Base-by-base conservation (phyloP, 2,113 vertebrate species). In the Chauna torquata region DNA sequence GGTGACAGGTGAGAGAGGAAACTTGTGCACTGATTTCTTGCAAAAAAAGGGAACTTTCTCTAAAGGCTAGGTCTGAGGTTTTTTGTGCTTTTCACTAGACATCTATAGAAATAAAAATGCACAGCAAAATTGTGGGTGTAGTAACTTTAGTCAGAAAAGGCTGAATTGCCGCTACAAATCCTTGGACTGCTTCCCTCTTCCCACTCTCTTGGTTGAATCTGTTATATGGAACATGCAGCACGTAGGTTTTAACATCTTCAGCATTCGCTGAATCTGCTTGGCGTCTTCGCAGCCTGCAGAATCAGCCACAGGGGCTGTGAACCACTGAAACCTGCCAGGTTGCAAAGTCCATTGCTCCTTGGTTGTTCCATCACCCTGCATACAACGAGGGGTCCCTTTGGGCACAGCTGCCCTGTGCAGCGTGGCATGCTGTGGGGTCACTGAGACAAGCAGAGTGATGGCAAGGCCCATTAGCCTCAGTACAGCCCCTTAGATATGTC, bases 151-250 rank as follows among this genome's bases (percentile, higher is more conserved):
- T 32, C 28, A 94, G 74, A 94, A 91, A 91, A 93, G 70, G 55
- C 68, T 93, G 78, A 80, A 70, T 76, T 91, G 74, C 58, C 91
- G 44, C 88, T 94, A 81, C 82, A 82, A 75, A 66, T 90, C 88
- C 79, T 95, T 91, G 81, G 89, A 50, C 44, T 44, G 36, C 78
- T 97, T 97, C 66, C 81, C 61, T 92, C 92, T 95, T 95, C 81
- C 91, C 66, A 91, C 89, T 94, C 71, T 89, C 27, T 55, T 77
- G 19, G 57, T 80, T 85, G 81, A 82, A 77, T 92, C 42, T 79
- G 54, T 87, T 89, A 19, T 0, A 88, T 45, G 69, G 83, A 93
- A 86, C 65, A 89, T 4, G 42, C 45, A 77, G 74, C 0, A 5
- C 89, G 87, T 91, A 79, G 92, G 77, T 58, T 94, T 92, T 79